Conservation (phyloP, 2,113 vertebrate species). For the Oxyruncus cristatus region DNA sequence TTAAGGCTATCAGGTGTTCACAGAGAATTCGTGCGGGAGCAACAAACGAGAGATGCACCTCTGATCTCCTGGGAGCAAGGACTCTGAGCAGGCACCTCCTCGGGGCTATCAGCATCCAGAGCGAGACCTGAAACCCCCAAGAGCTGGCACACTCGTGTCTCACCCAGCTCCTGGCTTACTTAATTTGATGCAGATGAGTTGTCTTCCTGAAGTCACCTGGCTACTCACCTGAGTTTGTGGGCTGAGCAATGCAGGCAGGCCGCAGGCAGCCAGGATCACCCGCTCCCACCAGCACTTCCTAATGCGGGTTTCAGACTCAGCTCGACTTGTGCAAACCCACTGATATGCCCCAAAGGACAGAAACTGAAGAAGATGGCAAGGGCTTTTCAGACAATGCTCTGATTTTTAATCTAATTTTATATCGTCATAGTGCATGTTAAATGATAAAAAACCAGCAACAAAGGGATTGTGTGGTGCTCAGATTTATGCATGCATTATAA, state of each 20-base stretch:
- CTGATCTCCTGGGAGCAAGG: background rate
- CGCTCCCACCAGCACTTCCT: background rate
- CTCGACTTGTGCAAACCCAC: background rate
- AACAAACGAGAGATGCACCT: accelerated
- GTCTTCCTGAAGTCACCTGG: background rate
- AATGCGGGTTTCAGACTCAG: accelerated
- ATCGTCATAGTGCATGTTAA: background rate
- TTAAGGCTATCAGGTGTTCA: background rate
- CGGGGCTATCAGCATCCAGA: background rate
- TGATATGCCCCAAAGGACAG: background rate
- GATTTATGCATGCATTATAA: background rate
- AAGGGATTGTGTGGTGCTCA: background rate
- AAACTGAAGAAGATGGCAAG: background rate
- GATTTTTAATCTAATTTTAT: background rate
- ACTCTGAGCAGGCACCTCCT: background rate
- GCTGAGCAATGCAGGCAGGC: background rate
- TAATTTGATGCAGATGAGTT: background rate
- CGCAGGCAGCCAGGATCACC: background rate
- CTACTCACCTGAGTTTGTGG: background rate
- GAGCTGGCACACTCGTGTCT: background rate
- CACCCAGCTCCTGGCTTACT: background rate
- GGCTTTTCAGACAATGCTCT: background rate
- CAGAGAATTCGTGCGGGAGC: accelerated
- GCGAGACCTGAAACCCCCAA: background rate
- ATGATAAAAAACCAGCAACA: background rate